Base-by-base conservation (phyloP, 2,113 vertebrate species). In the Psittacara wagleri region DNA sequence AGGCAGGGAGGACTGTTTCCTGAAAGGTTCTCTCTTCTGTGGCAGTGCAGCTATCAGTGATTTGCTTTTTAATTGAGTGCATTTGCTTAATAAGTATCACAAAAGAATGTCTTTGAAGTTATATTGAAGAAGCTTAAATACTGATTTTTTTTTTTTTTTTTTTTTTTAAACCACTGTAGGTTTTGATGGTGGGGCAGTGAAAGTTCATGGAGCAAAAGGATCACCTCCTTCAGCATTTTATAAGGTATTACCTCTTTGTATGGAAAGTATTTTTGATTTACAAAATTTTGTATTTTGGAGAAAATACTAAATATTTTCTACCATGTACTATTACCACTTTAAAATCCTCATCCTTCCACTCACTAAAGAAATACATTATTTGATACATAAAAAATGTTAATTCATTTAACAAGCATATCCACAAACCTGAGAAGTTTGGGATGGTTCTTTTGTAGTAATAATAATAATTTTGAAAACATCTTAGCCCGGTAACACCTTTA, bases 131-230 rank as follows among this genome's bases (percentile, higher is more conserved):
- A 83, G 19, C 35, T 83, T 66, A 92, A 96, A 46, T 72, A 41
- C 0, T 92, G 54, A 43, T 81, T 49, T 83, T 81, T 8, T 76
- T 87, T 43, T 81, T 87, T 44, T 48, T 48, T 48, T 48, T 20
- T 11, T 22, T 48, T 46, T 81, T 83, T 84, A 35, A 92, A 46
- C 13, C 11, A 33, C 73, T 80, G 0, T 84, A 99, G 98, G 97
- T 94, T 97, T 97, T 43, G 98, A 99, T 3, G 98, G 98, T 61
- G 98, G 98, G 41, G 97, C 96, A 46, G 96, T 99, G 37, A 97
- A 93, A 86, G 98, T 99, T 85, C 92, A 87, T 9, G 98, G 98
- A 55, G 98, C 98, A 23, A 98, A 94, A 96, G 98, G 98, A 79
- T 97, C 83, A 0, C 91, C 97, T 62, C 98, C 98, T 7, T 98